phyloP scores from a whole-genome alignment of 2,113 vertebrate genomes.

The Tachuris rubrigastra region DNA sequence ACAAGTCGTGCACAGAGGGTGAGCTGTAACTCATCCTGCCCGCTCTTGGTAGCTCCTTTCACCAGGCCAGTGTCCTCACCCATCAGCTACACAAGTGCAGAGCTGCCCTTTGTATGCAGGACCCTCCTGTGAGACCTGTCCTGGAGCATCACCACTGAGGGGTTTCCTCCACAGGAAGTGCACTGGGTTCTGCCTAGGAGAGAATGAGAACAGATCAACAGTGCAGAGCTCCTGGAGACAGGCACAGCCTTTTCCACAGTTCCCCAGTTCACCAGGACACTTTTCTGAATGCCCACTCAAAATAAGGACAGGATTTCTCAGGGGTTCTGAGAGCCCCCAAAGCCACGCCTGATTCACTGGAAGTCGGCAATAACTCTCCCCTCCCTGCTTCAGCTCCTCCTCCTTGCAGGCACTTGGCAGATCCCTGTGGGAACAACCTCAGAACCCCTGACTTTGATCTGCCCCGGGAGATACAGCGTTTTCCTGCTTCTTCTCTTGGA shows the following conservation, averaged over 20 bases:
- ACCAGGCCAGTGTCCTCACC: neutral
- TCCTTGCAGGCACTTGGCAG: neutral
- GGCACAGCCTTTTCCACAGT: neutral
- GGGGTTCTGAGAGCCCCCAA: neutral
- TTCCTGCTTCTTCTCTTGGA: neutral
- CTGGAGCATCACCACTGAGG: neutral
- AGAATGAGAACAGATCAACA: neutral
- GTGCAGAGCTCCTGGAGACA: neutral
- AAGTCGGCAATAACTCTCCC: neutral
- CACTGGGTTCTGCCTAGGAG: neutral
- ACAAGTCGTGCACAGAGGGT: conserved; percentile 39
- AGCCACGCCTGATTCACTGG: neutral
- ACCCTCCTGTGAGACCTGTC: neutral
- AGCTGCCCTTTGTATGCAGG: neutral
- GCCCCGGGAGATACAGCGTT: neutral
- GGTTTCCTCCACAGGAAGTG: neutral
- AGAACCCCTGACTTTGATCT: neutral
- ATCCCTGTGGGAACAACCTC: neutral
- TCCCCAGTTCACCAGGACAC: neutral
- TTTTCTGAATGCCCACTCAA: neutral
- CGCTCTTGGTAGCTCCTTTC: neutral
- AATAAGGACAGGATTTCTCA: neutral
- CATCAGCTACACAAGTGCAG: neutral
- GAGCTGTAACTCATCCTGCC: conserved; percentile 70
- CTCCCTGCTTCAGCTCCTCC: neutral